Evolutionary conservation across 2,888 invertebrate species (phyloP).

Genomic region (Mythimna vitellina): DNA sequence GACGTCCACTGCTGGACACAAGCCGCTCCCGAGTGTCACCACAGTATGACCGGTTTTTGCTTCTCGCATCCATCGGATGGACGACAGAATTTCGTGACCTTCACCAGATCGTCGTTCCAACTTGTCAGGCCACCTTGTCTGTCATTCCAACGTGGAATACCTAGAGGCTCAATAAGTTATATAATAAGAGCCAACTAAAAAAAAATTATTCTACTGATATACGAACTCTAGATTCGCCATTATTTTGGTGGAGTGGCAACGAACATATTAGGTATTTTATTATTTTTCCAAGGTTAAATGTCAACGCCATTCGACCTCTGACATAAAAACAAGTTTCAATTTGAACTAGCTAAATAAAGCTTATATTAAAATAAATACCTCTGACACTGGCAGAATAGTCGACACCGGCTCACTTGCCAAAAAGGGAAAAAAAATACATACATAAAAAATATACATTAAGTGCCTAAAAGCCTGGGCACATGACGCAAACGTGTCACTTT

Average conservation of each 20-base stretch:
- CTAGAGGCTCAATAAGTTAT: background rate
- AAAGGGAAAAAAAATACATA: no score
- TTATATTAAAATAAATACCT: constrained; percentile 10
- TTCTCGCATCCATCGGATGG: no score
- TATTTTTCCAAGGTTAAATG: constrained; percentile 1
- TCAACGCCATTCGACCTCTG: background rate
- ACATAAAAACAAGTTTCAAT: background rate
- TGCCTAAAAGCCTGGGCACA: constrained; percentile 7
- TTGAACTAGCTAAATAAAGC: background rate
- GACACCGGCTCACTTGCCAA: no score
- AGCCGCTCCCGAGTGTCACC: no score
- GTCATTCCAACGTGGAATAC: no score
- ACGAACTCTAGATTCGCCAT: background rate
- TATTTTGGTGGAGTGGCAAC: background rate
- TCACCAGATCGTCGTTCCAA: no score
- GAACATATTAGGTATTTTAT: background rate
- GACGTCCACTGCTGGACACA: no score
- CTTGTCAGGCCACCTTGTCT: no score
- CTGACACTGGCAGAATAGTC: no score
- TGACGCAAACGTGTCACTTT: background rate
- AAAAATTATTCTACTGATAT: background rate
- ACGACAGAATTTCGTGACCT: no score
- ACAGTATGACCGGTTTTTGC: no score
- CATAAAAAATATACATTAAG: background rate
- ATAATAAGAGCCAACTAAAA: background rate